Evolutionary conservation across 2,797 vertebrate genomes (phyloP).

Genomic region (Petrocephalus schoutedeni): DNA sequence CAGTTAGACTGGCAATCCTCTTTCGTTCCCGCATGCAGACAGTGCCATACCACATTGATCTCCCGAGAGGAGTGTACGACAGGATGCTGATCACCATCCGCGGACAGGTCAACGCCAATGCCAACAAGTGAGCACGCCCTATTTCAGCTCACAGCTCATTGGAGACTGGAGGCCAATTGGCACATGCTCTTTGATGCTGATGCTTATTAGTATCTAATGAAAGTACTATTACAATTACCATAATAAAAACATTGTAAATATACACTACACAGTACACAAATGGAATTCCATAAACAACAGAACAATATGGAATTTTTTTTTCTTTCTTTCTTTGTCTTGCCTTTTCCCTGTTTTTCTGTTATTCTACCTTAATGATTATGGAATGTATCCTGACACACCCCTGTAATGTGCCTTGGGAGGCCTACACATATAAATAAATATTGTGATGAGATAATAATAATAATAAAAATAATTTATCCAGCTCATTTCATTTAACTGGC

Average conservation of each 20-base stretch:
- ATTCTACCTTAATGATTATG: too few relatives aligned
- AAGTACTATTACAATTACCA: neutral
- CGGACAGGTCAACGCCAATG: constrained; percentile 64
- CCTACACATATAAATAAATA: too few relatives aligned
- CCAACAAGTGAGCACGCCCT: constrained; percentile 60
- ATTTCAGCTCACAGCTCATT: neutral
- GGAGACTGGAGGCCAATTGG: neutral
- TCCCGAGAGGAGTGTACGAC: constrained; percentile 66
- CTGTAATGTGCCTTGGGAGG: too few relatives aligned
- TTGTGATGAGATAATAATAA: neutral
- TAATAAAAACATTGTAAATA: neutral
- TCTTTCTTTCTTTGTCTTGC: neutral
- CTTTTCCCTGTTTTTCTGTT: neutral
- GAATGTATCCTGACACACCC: too few relatives aligned
- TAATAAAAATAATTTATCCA: too few relatives aligned
- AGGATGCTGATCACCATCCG: constrained; percentile 70
- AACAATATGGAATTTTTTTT: neutral
- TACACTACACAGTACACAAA: neutral
- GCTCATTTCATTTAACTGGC: too few relatives aligned
- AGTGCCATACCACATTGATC: constrained; percentile 68
- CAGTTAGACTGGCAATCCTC: neutral
- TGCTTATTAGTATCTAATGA: neutral
- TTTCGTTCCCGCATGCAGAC: constrained; percentile 43
- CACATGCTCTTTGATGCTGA: neutral
- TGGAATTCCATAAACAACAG: neutral